These are phyloP conservation scores for Microplitis demolitor DNA, from an alignment of 1,140 invertebrate species.

Conservation along the genomic window DNA sequence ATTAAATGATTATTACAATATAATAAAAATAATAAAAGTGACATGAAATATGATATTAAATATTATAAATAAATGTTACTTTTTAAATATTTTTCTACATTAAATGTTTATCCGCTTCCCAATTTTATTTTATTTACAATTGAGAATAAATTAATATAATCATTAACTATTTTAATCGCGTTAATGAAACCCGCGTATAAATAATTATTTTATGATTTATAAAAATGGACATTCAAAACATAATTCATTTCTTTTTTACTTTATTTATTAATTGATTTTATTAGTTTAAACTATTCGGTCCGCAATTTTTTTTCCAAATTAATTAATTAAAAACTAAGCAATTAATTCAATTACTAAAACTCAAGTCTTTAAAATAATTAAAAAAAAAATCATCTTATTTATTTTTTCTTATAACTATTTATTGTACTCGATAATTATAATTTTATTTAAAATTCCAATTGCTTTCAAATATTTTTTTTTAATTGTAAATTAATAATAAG, in stretches of 20 bases:
- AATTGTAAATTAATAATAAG: constrained; percentile 9
- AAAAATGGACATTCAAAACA: too few species aligned
- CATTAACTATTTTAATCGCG: neutral
- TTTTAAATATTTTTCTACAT: neutral
- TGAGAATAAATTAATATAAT: neutral
- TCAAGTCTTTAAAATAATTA: neutral
- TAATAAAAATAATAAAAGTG: constrained; percentile 40
- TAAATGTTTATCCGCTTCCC: constrained; percentile 17
- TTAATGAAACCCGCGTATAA: too few species aligned
- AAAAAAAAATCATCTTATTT: neutral
- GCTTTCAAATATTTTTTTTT: neutral
- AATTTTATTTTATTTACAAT: constrained; percentile 21
- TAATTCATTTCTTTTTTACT: neutral
- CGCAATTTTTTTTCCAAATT: too few species aligned
- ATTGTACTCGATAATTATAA: constrained; percentile 28
- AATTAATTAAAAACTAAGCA: too few species aligned
- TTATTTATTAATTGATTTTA: too few species aligned
- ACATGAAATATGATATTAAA: constrained; percentile 18
- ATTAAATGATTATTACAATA: constrained; percentile 48
- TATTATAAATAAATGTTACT: constrained; percentile 8
- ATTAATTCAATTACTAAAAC: neutral
- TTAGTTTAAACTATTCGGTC: too few species aligned
- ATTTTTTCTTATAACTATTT: constrained; percentile 30
- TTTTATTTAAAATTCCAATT: constrained; percentile 1
- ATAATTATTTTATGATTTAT: too few species aligned